A percentile compares a stretch with the other conserved stretches of the same genome.
phyloP scores from a whole-genome alignment of 2,113 vertebrate genomes.

The Campylorhamphus procurvoides region DNA sequence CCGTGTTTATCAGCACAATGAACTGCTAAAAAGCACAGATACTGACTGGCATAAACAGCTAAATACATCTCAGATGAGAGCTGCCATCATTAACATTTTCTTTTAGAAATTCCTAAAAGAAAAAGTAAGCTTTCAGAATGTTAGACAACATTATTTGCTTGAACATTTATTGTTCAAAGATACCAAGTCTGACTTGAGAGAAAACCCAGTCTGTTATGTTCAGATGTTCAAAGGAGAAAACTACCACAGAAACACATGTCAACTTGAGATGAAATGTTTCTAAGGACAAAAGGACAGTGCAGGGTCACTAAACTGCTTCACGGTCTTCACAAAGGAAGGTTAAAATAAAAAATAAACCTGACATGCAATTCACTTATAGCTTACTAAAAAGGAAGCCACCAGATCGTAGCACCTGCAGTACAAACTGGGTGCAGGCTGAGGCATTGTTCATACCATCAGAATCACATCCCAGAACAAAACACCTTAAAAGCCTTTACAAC shows the following conservation, averaged over 20 bases:
- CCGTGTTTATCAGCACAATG: background rate
- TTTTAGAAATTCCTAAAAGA: background rate
- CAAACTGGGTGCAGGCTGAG: background rate
- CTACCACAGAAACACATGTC: background rate
- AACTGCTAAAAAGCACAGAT: background rate
- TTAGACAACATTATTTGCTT: background rate
- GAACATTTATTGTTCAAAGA: background rate
- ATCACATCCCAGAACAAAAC: background rate
- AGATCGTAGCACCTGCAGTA: background rate
- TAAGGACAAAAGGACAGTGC: background rate
- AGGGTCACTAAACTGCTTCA: background rate
- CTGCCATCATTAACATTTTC: background rate
- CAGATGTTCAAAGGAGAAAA: background rate
- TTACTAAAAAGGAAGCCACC: background rate
- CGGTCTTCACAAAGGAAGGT: background rate
- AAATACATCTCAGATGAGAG: background rate
- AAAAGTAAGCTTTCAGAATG: background rate
- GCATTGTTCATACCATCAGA: background rate
- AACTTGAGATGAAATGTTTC: background rate
- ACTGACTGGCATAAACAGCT: background rate
- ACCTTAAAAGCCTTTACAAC: background rate
- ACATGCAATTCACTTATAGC: background rate
- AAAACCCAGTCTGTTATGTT: background rate
- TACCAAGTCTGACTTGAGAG: fast-evolving
- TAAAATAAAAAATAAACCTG: background rate